Evolutionary conservation across 2,888 invertebrate species (phyloP).

Genomic region (Rotaria macrura): DNA sequence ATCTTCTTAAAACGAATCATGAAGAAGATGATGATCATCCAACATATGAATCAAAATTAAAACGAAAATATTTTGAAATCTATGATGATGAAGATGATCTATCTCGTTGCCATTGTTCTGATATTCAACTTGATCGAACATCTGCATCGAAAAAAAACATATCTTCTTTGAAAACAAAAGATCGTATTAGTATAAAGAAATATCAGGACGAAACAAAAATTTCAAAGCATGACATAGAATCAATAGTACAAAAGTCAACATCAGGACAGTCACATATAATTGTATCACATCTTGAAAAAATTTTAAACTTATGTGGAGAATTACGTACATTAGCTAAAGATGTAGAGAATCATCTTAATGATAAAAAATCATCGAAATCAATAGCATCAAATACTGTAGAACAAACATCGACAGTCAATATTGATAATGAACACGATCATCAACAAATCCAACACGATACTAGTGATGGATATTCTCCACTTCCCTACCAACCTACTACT

Average conservation of each 20-base stretch:
- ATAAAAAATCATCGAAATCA: not conserved
- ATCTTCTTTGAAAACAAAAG: not conserved
- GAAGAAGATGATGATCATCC: no score
- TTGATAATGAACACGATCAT: not conserved
- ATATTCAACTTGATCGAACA: not conserved
- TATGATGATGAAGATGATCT: no score
- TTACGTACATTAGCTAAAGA: conserved; percentile 10
- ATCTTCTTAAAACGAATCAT: not conserved
- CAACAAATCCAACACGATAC: not conserved
- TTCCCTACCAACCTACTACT: not conserved
- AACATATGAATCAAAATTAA: no score
- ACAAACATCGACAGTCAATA: not conserved
- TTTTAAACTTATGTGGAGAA: not conserved
- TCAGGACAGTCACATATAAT: not conserved
- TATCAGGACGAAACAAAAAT: not conserved
- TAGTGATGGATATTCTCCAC: not conserved
- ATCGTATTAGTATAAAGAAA: not conserved
- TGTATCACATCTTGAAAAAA: not conserved
- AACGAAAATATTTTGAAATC: not conserved
- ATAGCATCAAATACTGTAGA: not conserved
- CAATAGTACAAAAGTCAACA: not conserved
- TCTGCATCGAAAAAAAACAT: not conserved
- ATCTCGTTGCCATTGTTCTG: not conserved
- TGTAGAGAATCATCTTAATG: not conserved
- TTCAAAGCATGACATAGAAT: not conserved